phyloP scores from a whole-genome alignment of 2,888 invertebrate genomes.

The Graphium colonna region DNA sequence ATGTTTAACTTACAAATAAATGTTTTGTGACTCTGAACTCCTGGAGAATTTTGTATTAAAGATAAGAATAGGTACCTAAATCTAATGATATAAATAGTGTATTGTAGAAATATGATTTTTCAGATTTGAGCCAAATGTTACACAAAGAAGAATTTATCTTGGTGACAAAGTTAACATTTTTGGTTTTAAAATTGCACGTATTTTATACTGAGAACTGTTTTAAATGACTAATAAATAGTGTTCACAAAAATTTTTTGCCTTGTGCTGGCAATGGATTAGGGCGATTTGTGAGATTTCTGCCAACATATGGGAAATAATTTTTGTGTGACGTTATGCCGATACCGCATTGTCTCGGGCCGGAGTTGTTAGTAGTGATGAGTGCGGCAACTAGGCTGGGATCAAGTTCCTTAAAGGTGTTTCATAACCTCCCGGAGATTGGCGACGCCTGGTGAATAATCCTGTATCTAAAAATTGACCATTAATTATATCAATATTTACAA shows the following conservation, averaged over 20 bases:
- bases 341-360: conserved; percentile 43
- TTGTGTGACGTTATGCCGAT: conserved; percentile 47
- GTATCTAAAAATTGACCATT: conserved; percentile 50
- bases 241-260: conserved; percentile 62
- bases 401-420: conserved; percentile 28
- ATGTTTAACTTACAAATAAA: conserved; percentile 74
- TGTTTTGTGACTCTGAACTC: conserved; percentile 78
- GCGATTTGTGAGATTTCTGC: conserved; percentile 46
- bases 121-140: conserved; percentile 75
- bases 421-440: conserved; percentile 37
- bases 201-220: conserved; percentile 64
- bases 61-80: conserved; percentile 73
- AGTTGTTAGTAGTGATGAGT: conserved; percentile 37
- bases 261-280: conserved; percentile 62
- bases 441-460: conserved; percentile 55
- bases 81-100: conserved; percentile 74
- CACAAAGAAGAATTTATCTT: conserved; percentile 57
- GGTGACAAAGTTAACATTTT: conserved; percentile 73
- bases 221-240: conserved; percentile 50
- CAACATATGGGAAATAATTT: conserved; percentile 68
- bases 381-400: conserved; percentile 39
- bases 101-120: conserved; percentile 68
- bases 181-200: conserved; percentile 79
- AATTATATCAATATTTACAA: too few relatives aligned
- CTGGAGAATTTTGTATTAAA: conserved; percentile 76